phyloP scores from a whole-genome alignment of 1,140 invertebrate species.

The Battus philenor region DNA sequence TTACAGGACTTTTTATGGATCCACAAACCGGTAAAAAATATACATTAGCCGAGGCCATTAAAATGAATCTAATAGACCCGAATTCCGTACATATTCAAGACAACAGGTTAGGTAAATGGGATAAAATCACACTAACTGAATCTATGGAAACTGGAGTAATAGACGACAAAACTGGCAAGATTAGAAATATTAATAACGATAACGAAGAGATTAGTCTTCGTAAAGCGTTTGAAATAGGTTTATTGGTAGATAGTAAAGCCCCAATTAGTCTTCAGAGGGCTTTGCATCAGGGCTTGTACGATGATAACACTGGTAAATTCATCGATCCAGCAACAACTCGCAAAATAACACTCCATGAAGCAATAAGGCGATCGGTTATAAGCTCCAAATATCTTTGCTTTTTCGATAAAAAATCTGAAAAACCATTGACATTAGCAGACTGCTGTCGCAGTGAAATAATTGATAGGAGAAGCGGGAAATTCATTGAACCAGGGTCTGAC shows the following conservation, averaged over 20 bases:
- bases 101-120: constrained; percentile 83
- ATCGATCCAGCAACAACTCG: constrained; percentile 85
- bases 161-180: constrained; percentile 83
- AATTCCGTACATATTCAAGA: constrained; percentile 91
- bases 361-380: constrained; percentile 86
- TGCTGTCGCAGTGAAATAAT: constrained; percentile 89
- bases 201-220: constrained; percentile 83
- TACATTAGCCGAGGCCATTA: constrained; percentile 85
- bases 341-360: constrained; percentile 88
- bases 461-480: constrained; percentile 86
- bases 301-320: constrained; percentile 87
- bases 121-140: constrained; percentile 84
- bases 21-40: constrained; percentile 85
- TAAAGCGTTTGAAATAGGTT: constrained; percentile 87
- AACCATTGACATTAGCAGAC: constrained; percentile 84
- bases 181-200: constrained; percentile 82
- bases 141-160: constrained; percentile 86
- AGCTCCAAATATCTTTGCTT: constrained; percentile 88
- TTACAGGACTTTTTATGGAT: constrained; percentile 86
- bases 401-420: constrained; percentile 83
- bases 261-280: constrained; percentile 90
- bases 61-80: constrained; percentile 85
- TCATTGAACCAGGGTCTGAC: constrained; percentile 83
- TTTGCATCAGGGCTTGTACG: constrained; percentile 91
- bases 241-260: constrained; percentile 87